Evolutionary conservation across 2,113 vertebrate species (phyloP).

Genomic region (Sula dactylatra): DNA sequence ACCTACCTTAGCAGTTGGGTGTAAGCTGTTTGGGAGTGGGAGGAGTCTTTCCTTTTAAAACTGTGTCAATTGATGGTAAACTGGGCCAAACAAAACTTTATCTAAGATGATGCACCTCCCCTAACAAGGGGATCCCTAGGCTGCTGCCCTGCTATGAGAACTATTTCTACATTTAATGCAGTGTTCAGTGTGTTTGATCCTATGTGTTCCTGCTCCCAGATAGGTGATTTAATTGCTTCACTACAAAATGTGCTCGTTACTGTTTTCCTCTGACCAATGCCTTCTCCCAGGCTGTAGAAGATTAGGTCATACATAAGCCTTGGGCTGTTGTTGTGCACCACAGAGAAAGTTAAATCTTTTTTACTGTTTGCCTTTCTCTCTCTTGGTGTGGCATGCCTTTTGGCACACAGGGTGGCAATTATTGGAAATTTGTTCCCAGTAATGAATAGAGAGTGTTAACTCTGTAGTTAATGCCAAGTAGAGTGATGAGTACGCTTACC

Average conservation of each 20-base stretch:
- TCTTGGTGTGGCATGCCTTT: neutral
- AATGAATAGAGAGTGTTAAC: neutral
- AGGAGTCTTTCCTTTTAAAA: neutral
- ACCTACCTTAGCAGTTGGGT: neutral
- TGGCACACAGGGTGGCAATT: neutral
- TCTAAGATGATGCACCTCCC: neutral
- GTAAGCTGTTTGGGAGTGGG: neutral
- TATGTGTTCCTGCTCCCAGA: neutral
- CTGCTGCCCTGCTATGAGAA: neutral
- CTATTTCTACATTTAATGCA: neutral
- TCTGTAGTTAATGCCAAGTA: neutral
- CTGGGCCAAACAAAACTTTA: neutral
- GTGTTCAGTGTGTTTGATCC: fast-evolving
- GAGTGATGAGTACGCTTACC: neutral
- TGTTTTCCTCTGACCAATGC: neutral
- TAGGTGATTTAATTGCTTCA: neutral
- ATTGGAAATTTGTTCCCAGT: neutral
- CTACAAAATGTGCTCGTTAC: neutral
- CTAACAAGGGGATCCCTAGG: neutral
- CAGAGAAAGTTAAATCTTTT: neutral
- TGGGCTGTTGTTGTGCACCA: neutral
- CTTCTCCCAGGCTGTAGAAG: neutral
- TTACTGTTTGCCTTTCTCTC: neutral
- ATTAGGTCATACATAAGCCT: neutral
- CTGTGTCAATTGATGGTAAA: neutral